phyloP scores from a whole-genome alignment of 2,113 vertebrate species.

The Pygoscelis adeliae region DNA sequence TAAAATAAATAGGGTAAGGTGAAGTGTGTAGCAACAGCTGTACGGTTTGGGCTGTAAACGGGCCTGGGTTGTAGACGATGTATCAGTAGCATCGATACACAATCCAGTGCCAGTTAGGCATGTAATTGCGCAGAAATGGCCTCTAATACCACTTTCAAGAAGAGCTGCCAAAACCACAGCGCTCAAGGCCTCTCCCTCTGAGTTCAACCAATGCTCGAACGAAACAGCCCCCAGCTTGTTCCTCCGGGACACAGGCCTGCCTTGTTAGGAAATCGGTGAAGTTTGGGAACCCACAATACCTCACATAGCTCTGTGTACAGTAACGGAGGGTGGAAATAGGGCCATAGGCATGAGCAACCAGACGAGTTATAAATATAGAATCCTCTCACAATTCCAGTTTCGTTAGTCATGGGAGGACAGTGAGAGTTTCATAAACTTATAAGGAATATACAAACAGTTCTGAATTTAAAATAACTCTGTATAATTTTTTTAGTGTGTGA shows the following conservation, averaged over 20 bases:
- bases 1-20: neutral
- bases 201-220: slow-evolving; percentile 14
- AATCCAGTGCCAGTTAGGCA: neutral
- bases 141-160: slow-evolving; percentile 38
- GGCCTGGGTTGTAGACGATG: neutral
- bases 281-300: slow-evolving; percentile 83
- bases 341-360: slow-evolving; percentile 76
- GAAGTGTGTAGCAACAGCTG: neutral
- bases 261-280: slow-evolving; percentile 86
- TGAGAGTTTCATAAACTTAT: slow-evolving; percentile 86
- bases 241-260: slow-evolving; percentile 79
- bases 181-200: slow-evolving; percentile 52
- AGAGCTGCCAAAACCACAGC: slow-evolving; percentile 61
- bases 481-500: slow-evolving; percentile 77
- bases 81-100: slow-evolving; percentile 5
- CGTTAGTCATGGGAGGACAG: slow-evolving; percentile 86
- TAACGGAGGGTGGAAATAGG: slow-evolving; percentile 83
- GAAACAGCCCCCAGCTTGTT: slow-evolving; percentile 75
- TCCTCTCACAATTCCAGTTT: slow-evolving; percentile 84
- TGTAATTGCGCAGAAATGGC: slow-evolving; percentile 57
- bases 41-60: neutral
- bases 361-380: slow-evolving; percentile 89
- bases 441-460: slow-evolving; percentile 87
- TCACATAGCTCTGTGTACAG: slow-evolving; percentile 85
- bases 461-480: slow-evolving; percentile 78